These are phyloP conservation scores for Acleris literana DNA, from an alignment of 2,888 invertebrate species.

Conservation along the genomic window DNA sequence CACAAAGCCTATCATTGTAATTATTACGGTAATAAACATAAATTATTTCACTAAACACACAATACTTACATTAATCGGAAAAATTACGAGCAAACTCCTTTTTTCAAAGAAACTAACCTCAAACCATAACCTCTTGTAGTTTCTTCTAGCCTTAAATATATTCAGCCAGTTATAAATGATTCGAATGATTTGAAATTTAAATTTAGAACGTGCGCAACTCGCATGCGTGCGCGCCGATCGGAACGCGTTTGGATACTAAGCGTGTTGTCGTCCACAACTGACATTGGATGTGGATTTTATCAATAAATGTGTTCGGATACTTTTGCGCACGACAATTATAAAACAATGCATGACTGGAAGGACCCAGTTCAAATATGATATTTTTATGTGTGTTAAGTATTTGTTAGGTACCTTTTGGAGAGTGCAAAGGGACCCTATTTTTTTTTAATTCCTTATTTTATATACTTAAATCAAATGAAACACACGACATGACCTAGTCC, in stretches of 20 bases:
- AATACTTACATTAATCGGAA: conserved; percentile 23
- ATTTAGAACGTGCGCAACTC: conserved; percentile 11
- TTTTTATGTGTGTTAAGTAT: no score
- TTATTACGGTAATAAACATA: conserved; percentile 22
- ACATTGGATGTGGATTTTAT: conserved; percentile 31
- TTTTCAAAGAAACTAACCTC: background rate
- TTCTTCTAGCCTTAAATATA: background rate
- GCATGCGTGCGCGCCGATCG: background rate
- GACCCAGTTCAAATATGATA: no score
- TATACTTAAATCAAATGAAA: no score
- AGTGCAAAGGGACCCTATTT: no score
- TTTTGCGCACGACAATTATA: background rate
- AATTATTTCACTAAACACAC: background rate
- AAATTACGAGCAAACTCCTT: background rate
- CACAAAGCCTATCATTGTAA: background rate
- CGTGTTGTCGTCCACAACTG: conserved; percentile 18
- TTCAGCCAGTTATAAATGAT: background rate
- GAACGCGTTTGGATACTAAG: conserved; percentile 20
- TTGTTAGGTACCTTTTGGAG: no score
- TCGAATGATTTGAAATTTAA: conserved; percentile 19
- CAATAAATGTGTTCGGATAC: conserved; percentile 29
- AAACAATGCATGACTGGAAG: background rate
- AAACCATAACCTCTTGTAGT: no score
- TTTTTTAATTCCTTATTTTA: no score
- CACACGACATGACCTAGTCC: no score